phyloP scores from a whole-genome alignment of 1,140 invertebrate species.

The Caenorhabditis remanei region DNA sequence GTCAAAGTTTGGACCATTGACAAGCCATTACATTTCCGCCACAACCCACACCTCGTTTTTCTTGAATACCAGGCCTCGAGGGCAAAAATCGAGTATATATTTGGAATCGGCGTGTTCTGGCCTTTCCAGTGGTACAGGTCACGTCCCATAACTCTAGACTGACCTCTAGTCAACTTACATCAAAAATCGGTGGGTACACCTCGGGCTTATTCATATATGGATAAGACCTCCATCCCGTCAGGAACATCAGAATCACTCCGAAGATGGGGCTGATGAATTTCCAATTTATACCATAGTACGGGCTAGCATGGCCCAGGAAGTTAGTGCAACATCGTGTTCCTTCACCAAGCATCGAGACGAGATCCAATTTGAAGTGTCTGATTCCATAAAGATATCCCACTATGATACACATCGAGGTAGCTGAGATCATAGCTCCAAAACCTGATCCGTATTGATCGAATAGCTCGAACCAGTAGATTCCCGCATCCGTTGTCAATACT shows the following conservation, averaged over 20 bases:
- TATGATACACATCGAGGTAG: background rate
- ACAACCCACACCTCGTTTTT: no score
- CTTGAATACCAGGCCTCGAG: no score
- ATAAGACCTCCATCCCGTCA: slow-evolving; percentile 3
- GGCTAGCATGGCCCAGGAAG: background rate
- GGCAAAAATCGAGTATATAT: no score
- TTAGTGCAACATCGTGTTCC: background rate
- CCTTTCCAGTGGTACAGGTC: no score
- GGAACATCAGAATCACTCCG: background rate
- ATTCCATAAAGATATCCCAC: background rate
- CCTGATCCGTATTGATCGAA: slow-evolving; percentile 1
- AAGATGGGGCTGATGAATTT: background rate
- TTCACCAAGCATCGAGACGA: background rate
- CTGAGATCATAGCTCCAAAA: background rate
- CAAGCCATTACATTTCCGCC: no score
- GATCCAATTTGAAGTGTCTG: background rate
- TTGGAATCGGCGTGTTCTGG: no score
- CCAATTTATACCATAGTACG: background rate
- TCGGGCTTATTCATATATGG: background rate
- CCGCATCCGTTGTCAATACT: background rate
- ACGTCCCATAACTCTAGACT: no score
- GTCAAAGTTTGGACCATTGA: no score
- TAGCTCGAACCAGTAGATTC: slow-evolving; percentile 15
- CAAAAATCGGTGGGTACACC: slow-evolving; percentile 13
- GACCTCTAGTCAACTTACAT: background rate